phyloP scores from a whole-genome alignment of 2,888 invertebrate species.

The Tiliacea citrago region DNA sequence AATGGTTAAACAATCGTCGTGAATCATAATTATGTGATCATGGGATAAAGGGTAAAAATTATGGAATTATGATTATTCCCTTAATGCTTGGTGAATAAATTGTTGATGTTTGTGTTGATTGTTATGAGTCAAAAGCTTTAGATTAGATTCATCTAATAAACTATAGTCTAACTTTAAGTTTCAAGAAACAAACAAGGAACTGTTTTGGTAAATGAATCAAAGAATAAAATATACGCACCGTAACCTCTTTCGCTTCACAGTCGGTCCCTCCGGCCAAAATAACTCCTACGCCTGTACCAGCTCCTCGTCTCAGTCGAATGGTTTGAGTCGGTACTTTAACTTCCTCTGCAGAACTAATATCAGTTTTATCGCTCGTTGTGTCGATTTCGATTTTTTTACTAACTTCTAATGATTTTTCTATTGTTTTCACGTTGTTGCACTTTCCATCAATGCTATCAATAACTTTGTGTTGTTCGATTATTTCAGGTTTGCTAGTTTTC shows the following conservation, averaged over 20 bases:
- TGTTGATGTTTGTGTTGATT: background rate
- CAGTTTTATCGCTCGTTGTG: conserved; percentile 67
- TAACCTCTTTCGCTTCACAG: conserved; percentile 97
- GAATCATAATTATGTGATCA: background rate
- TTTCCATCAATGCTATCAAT: conserved; percentile 48
- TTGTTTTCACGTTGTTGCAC: conserved; percentile 45
- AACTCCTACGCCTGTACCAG: conserved; percentile 94
- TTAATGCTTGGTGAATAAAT: background rate
- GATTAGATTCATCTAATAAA: background rate
- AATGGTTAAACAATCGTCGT: background rate
- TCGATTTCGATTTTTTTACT: conserved; percentile 65
- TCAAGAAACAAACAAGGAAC: background rate
- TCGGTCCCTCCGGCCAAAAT: conserved; percentile 97
- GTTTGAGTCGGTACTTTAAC: conserved; percentile 75
- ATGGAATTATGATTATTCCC: background rate
- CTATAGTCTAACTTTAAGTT: background rate
- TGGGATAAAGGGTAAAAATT: background rate
- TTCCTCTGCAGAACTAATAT: conserved; percentile 68
- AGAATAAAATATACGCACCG: conserved; percentile 89
- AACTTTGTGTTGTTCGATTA: conserved; percentile 64
- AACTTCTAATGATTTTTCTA: conserved; percentile 63
- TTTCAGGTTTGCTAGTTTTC: conserved; percentile 67
- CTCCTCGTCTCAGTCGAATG: conserved; percentile 82
- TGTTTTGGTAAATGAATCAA: background rate
- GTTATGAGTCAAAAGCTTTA: background rate